phyloP scores from a whole-genome alignment of 2,113 vertebrate species.

The Poecilia latipinna region DNA sequence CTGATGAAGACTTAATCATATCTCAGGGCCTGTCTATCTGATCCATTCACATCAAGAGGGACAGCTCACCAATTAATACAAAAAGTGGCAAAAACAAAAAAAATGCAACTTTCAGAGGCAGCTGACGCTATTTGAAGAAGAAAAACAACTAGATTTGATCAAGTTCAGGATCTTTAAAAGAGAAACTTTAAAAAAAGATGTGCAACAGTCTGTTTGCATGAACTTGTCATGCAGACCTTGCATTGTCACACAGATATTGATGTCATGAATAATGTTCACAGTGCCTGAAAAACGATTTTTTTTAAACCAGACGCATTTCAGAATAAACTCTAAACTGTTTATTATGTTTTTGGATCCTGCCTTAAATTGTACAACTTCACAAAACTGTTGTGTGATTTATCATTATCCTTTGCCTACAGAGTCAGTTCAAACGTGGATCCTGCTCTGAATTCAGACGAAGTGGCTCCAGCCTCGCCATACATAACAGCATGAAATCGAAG shows the following conservation, averaged over 20 bases:
- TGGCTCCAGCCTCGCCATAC: slow-evolving; percentile 55
- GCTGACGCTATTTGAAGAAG: not conserved
- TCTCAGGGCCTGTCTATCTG: no score
- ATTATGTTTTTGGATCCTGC: slow-evolving; percentile 15
- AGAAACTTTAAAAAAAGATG: slow-evolving; percentile 1
- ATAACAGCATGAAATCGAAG: slow-evolving; percentile 56
- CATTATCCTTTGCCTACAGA: not conserved
- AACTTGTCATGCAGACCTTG: slow-evolving; percentile 45
- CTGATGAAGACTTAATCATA: no score
- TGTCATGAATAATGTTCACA: slow-evolving; percentile 11
- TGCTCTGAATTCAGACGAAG: slow-evolving; percentile 19
- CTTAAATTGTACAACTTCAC: slow-evolving; percentile 6
- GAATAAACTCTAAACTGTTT: slow-evolving; percentile 14
- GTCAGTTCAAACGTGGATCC: slow-evolving; percentile 9
- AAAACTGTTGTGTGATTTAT: slow-evolving; percentile 3
- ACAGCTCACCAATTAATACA: no score
- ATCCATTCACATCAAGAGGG: no score
- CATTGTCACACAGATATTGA: slow-evolving; percentile 22
- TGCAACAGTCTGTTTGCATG: slow-evolving; percentile 60
- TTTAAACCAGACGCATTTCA: slow-evolving; percentile 10
- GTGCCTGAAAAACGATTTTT: slow-evolving; percentile 25
- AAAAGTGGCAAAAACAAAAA: not conserved
- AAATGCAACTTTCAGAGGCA: not conserved
- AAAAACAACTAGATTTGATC: not conserved
- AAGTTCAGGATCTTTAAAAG: not conserved